Conservation (phyloP, 2,888 invertebrate species). For the Eumacrocentrus americanus region DNA sequence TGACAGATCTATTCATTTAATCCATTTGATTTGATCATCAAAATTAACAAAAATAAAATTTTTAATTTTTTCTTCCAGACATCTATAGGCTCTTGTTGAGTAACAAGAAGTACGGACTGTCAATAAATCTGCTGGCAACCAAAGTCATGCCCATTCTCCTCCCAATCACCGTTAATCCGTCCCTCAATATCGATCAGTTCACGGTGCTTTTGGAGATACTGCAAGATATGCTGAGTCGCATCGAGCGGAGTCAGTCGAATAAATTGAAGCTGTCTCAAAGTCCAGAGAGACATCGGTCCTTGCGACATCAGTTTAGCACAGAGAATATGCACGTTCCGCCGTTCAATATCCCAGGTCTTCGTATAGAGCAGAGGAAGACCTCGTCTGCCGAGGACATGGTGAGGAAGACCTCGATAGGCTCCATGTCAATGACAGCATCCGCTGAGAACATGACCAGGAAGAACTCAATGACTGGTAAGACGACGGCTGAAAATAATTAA, state of each 20-base stretch:
- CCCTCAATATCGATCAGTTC: slow-evolving; percentile 82
- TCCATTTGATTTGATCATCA: neutral
- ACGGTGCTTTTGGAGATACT: slow-evolving; percentile 80
- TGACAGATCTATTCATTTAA: neutral
- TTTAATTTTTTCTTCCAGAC: slow-evolving; percentile 67
- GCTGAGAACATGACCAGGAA: slow-evolving; percentile 66
- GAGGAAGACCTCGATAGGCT: slow-evolving; percentile 81
- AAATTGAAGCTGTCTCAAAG: slow-evolving; percentile 83
- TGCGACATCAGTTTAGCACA: slow-evolving; percentile 83
- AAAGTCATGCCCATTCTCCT: slow-evolving; percentile 91
- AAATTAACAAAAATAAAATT: neutral
- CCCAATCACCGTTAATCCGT: slow-evolving; percentile 90
- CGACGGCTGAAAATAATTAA: no score
- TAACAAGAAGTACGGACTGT: slow-evolving; percentile 89
- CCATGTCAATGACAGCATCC: slow-evolving; percentile 58
- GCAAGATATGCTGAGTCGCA: slow-evolving; percentile 90
- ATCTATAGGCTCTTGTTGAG: slow-evolving; percentile 89
- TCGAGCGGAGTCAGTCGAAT: slow-evolving; percentile 84
- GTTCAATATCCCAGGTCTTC: slow-evolving; percentile 87
- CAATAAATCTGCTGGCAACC: slow-evolving; percentile 90
- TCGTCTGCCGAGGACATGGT: slow-evolving; percentile 92
- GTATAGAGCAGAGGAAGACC: slow-evolving; percentile 86
- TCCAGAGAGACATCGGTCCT: slow-evolving; percentile 76
- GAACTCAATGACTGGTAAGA: slow-evolving; percentile 61
- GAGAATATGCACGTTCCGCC: slow-evolving; percentile 86